These are phyloP conservation scores for Sinelater perroti DNA, from an alignment of 2,888 invertebrate genomes.

Conservation along the genomic window DNA sequence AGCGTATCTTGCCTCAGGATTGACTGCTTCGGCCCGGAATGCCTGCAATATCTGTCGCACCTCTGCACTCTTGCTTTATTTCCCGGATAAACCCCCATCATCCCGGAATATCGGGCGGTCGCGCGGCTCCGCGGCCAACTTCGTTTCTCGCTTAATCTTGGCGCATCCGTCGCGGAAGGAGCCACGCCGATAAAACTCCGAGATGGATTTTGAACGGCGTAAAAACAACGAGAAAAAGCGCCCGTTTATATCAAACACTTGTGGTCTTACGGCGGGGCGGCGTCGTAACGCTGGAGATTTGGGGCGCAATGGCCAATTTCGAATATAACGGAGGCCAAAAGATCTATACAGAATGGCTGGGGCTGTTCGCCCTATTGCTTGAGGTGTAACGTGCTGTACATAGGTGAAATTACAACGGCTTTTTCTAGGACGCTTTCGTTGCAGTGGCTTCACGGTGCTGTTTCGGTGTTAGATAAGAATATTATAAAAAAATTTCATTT, in stretches of 20 bases:
- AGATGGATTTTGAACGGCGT: not conserved
- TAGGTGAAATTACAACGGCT: too few relatives aligned
- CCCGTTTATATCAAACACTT: constrained; percentile 16
- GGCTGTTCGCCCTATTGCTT: constrained; percentile 3
- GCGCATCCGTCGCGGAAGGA: too few relatives aligned
- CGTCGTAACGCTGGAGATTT: constrained; percentile 13
- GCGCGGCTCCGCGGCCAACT: too few relatives aligned
- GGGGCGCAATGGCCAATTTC: constrained; percentile 7
- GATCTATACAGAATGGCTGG: constrained; percentile 7
- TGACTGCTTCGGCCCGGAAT: constrained; percentile 23
- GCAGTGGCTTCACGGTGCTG: too few relatives aligned
- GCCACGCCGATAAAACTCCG: too few relatives aligned
- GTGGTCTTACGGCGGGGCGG: not conserved
- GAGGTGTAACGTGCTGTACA: too few relatives aligned
- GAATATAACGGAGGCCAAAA: constrained; percentile 14
- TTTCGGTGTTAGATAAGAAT: too few relatives aligned
- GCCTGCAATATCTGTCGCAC: constrained; percentile 26
- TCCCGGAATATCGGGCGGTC: not conserved
- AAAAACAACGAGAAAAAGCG: not conserved
- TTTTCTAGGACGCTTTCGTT: too few relatives aligned
- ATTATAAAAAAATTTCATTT: too few relatives aligned
- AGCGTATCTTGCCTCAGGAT: constrained; percentile 25
- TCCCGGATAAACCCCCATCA: constrained; percentile 8
- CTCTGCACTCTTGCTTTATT: constrained; percentile 21
- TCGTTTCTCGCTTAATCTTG: too few relatives aligned